A percentile compares a stretch with the other conserved stretches of the same genome.
Evolutionary conservation across 35 echinoderm and acorn worm species (phyloP).

Genomic region (Eucidaris tribuloides): DNA sequence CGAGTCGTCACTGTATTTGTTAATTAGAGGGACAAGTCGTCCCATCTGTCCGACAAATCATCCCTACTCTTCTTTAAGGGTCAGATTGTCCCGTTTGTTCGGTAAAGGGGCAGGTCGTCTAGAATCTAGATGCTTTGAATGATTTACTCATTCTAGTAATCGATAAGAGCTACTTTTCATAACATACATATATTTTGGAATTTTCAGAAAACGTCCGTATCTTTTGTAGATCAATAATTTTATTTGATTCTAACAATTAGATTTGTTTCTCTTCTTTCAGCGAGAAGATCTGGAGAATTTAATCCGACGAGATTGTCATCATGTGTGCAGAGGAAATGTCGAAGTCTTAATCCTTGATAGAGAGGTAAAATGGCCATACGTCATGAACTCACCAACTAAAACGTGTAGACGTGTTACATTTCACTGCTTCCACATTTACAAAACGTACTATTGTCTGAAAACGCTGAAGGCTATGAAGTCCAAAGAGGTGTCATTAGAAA

Average conservation of each 20-base stretch:
- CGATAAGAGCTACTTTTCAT: not conserved
- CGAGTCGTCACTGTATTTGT: no score
- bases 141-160: not conserved
- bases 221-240: not conserved
- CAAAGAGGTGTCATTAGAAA: no score
- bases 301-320: slow-evolving; percentile 7
- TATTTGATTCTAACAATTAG: not conserved
- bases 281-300: slow-evolving; percentile 52
- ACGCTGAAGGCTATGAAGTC: no score
- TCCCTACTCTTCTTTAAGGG: not conserved
- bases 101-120: no score
- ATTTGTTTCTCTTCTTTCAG: not conserved
- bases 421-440: no score
- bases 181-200: not conserved
- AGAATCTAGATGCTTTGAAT: not conserved
- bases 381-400: no score
- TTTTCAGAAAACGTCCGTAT: not conserved
- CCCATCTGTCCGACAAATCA: no score
- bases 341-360: slow-evolving; percentile 67
- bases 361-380: not conserved
- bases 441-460: no score
- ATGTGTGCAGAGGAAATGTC: slow-evolving; percentile 54
- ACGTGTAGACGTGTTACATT: no score
- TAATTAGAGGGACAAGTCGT: no score
- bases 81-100: no score